Conservation (phyloP, 2,113 vertebrate genomes). For the Apeltes quadracus region DNA sequence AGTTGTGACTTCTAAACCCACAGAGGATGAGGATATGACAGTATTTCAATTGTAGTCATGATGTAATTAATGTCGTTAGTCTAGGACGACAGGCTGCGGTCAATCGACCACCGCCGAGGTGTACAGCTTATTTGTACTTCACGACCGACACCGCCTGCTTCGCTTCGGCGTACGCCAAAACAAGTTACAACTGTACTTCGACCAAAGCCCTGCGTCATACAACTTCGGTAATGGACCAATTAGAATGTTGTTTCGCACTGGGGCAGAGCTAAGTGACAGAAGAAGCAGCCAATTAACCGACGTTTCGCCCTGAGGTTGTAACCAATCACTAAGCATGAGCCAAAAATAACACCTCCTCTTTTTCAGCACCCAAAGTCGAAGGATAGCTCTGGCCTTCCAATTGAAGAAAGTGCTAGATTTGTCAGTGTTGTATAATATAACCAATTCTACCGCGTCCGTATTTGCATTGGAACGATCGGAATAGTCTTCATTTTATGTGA, state of each 20-base stretch:
- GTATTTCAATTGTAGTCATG: background rate
- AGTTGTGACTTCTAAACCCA: background rate
- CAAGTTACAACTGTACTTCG: background rate
- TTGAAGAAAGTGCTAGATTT: constrained; percentile 80
- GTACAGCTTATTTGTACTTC: constrained; percentile 10
- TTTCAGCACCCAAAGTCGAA: constrained; percentile 83
- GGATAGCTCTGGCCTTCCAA: constrained; percentile 83
- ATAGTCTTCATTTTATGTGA: constrained; percentile 62
- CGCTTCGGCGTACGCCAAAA: constrained; percentile 37
- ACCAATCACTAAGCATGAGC: constrained; percentile 72
- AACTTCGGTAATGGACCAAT: constrained; percentile 68
- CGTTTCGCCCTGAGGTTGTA: constrained; percentile 3
- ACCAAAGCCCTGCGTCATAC: constrained; percentile 32
- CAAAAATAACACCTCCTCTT: constrained; percentile 79
- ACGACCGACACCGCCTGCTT: background rate
- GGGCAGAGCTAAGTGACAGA: constrained; percentile 69
- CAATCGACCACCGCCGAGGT: background rate
- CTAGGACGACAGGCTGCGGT: background rate
- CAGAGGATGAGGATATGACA: background rate
- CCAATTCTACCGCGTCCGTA: constrained; percentile 57
- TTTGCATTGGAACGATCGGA: constrained; percentile 65
- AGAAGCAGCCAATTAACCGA: constrained; percentile 61
- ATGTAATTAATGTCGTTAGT: background rate
- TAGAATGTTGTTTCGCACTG: constrained; percentile 26
- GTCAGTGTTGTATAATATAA: constrained; percentile 73